Evolutionary conservation across 2,113 vertebrate genomes (phyloP).

Genomic region (Callionymus lyra): DNA sequence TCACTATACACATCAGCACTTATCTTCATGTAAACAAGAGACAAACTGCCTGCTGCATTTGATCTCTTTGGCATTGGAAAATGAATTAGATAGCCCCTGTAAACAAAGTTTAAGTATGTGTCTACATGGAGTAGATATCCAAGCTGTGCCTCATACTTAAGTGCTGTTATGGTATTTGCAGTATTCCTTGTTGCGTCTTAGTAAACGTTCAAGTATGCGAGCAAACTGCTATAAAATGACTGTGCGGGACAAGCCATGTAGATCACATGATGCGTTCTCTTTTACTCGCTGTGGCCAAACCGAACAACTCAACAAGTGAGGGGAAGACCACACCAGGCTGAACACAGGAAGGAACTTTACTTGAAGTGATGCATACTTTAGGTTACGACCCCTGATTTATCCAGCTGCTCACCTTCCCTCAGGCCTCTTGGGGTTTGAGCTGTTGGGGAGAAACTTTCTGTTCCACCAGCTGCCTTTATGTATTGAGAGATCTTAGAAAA

Average conservation of each 20-base stretch:
- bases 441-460: conserved; percentile 33
- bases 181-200: too few relatives aligned
- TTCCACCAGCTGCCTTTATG: conserved; percentile 49
- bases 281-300: conserved; percentile 15
- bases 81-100: conserved; percentile 1
- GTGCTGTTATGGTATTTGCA: too few relatives aligned
- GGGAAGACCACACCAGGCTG: conserved; percentile 20
- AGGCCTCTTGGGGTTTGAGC: conserved; percentile 27
- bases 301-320: conserved; percentile 10
- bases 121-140: too few relatives aligned
- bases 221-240: too few relatives aligned
- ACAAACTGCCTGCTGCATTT: conserved; percentile 36
- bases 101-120: too few relatives aligned
- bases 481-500: conserved; percentile 40
- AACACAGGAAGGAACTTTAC: conserved; percentile 27
- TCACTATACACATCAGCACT: conserved; percentile 17
- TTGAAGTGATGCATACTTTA: conserved; percentile 30
- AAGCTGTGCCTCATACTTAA: too few relatives aligned
- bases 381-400: conserved; percentile 33
- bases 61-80: conserved; percentile 38
- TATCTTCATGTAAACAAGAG: conserved; percentile 27
- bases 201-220: too few relatives aligned
- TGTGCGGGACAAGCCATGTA: too few relatives aligned
- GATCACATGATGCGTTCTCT: conserved; percentile 6
- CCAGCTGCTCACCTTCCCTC: conserved; percentile 57